Conservation (phyloP, 1,140 invertebrate genomes). For the Drosophila leontia region DNA sequence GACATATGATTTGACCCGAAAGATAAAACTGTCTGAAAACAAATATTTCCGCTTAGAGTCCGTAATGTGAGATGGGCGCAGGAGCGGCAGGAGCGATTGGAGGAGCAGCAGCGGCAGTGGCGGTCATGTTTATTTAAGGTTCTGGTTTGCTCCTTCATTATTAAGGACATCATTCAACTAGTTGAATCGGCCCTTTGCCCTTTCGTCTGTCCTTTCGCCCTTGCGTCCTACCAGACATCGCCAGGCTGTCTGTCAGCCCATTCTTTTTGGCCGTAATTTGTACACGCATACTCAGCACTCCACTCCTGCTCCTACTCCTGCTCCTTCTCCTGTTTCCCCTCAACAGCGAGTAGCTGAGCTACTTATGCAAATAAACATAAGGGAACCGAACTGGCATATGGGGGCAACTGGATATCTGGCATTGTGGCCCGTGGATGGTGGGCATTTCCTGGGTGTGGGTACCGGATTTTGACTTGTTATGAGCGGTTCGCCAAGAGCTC, state of each 20-base stretch:
- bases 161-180: slow-evolving; percentile 82
- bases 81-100: not conserved
- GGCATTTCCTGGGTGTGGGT: slow-evolving; percentile 36
- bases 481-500: slow-evolving; percentile 34
- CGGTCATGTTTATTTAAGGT: slow-evolving; percentile 71
- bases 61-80: slow-evolving; percentile 14
- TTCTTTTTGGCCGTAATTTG: slow-evolving; percentile 69
- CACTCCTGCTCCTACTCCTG: not conserved
- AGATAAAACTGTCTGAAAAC: slow-evolving; percentile 78
- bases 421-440: slow-evolving; percentile 20
- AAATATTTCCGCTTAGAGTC: slow-evolving; percentile 74
- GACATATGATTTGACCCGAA: slow-evolving; percentile 79
- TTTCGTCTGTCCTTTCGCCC: slow-evolving; percentile 16
- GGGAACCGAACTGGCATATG: slow-evolving; percentile 41
- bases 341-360: slow-evolving; percentile 46
- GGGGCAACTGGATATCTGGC: slow-evolving; percentile 32
- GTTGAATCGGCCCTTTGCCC: slow-evolving; percentile 57
- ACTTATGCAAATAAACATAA: slow-evolving; percentile 82
- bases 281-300: slow-evolving; percentile 51
- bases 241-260: slow-evolving; percentile 47
- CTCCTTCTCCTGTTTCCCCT: not conserved
- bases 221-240: slow-evolving; percentile 14
- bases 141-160: slow-evolving; percentile 76
- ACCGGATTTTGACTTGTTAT: slow-evolving; percentile 46
- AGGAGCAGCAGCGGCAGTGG: slow-evolving; percentile 27